phyloP scores from a whole-genome alignment of 2,888 invertebrate species.

The Pediacus dermestoides region DNA sequence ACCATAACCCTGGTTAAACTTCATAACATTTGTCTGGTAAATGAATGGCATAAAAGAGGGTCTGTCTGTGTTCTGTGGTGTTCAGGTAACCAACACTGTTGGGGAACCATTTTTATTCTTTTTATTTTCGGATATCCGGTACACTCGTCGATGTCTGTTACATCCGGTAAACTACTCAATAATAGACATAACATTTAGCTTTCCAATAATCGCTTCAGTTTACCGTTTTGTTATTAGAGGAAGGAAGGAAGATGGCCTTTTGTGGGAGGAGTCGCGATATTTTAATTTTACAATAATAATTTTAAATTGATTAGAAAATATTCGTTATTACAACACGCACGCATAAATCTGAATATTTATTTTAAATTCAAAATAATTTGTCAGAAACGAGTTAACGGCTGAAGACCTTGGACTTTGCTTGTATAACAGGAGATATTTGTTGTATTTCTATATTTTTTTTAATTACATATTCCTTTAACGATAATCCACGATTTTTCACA shows the following conservation, averaged over 20 bases:
- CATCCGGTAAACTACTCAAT: constrained; percentile 1
- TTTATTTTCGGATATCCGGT: constrained; percentile 2
- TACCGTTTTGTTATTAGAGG: too few relatives aligned
- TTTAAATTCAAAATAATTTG: neutral
- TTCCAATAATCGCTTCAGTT: too few relatives aligned
- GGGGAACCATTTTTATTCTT: constrained; percentile 1
- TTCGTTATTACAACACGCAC: neutral
- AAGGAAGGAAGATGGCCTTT: too few relatives aligned
- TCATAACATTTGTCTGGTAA: too few relatives aligned
- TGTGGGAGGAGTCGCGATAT: too few relatives aligned
- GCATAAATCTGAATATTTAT: neutral
- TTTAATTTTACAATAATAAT: too few relatives aligned
- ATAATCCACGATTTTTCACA: too few relatives aligned
- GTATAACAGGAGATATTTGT: constrained; percentile 1
- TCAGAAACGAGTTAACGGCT: constrained; percentile 1
- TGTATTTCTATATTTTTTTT: too few relatives aligned
- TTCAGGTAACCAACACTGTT: neutral
- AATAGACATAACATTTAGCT: constrained; percentile 2
- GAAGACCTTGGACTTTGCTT: constrained; percentile 1
- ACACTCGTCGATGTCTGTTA: neutral
- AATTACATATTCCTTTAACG: too few relatives aligned
- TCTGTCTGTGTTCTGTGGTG: neutral
- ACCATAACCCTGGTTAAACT: too few relatives aligned
- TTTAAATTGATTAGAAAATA: too few relatives aligned
- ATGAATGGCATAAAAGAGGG: neutral